phyloP scores from a whole-genome alignment of 2,888 invertebrate genomes.

The Macropis europaea region DNA sequence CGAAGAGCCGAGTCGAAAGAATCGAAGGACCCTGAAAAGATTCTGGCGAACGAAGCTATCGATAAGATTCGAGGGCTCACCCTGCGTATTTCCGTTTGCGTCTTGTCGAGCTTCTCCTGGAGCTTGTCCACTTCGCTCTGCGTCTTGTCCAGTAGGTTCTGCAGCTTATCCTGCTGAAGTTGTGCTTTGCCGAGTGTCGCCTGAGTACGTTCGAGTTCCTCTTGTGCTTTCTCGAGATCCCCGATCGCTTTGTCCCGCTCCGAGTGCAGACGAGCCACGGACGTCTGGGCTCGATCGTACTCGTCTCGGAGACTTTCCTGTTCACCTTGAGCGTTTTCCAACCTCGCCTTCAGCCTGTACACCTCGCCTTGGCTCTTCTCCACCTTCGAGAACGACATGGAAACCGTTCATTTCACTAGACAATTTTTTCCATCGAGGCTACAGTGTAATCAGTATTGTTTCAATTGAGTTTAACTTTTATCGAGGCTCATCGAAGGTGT shows the following conservation, averaged over 20 bases:
- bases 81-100: slow-evolving; percentile 90
- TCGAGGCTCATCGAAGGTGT: too few relatives aligned
- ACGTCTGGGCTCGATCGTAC: slow-evolving; percentile 92
- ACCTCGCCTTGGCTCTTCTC: slow-evolving; percentile 98
- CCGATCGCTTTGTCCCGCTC: slow-evolving; percentile 93
- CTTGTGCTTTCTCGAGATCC: slow-evolving; percentile 92
- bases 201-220: slow-evolving; percentile 93
- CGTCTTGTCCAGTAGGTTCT: slow-evolving; percentile 92
- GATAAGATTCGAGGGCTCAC: slow-evolving; percentile 82
- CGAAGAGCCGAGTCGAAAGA: too few relatives aligned
- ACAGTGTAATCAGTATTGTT: too few relatives aligned
- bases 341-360: slow-evolving; percentile 94
- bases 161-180: slow-evolving; percentile 94
- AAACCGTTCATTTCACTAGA: too few relatives aligned
- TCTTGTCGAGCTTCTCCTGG: slow-evolving; percentile 93
- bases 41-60: too few relatives aligned
- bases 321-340: slow-evolving; percentile 97
- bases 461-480: too few relatives aligned
- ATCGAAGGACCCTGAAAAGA: too few relatives aligned
- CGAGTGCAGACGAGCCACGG: slow-evolving; percentile 91
- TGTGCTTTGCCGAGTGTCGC: slow-evolving; percentile 95
- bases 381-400: slow-evolving; percentile 77
- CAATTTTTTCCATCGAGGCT: too few relatives aligned
- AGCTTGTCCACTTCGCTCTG: slow-evolving; percentile 95
- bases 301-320: slow-evolving; percentile 96